Evolutionary conservation across 1,140 invertebrate genomes (phyloP), one percentile per base, ranked within the genome.

Genomic region (Drosophila nigromelanica): DNA sequence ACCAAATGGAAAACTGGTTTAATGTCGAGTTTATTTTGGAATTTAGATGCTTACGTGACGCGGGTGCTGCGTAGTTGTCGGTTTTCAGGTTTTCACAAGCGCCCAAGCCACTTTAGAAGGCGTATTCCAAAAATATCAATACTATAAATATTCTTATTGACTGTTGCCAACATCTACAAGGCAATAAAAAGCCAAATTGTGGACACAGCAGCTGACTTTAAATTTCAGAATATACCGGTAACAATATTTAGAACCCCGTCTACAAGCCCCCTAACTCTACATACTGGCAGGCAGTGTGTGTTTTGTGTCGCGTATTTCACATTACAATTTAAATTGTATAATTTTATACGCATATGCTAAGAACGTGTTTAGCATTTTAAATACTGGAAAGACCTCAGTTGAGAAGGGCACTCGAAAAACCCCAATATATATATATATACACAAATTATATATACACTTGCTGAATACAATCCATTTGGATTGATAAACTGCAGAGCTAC

Each of bases 1-100:
- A 61, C 83, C 83, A 78, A 86, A 82, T 73, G 68, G 79, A 78
- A 82, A 87, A 89, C 82, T 79, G 76, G 82, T 83, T 83, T 78
- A 5, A 43, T 58, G 27, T 55, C 45, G 5, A 14, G 7, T 52
- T 27, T 30, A 14, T 71, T 67, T 45, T 43, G 47, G 47, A 35
- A 67, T 67, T 59, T 58, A 77, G 82, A 78, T 78, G 82, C 56
- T 85, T 86, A 85, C 80, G 80, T 86, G 83, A 73, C 66, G 66
- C 50, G 58, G 59, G 59, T 58, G 55, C 66, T 77, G 73, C 70
- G 62, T 70, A 82, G 55, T 14, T 72, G 55, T 47, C 67, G 30
- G 10, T 40, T 58, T 58, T 58, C 56, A 59, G 48, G 63, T 67
- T 72, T 72, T 67, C 62, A 50, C 43, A 33, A 48, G 24, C 58